Conservation (phyloP, 2,888 invertebrate genomes). For the Pristionchus fissidentatus region DNA sequence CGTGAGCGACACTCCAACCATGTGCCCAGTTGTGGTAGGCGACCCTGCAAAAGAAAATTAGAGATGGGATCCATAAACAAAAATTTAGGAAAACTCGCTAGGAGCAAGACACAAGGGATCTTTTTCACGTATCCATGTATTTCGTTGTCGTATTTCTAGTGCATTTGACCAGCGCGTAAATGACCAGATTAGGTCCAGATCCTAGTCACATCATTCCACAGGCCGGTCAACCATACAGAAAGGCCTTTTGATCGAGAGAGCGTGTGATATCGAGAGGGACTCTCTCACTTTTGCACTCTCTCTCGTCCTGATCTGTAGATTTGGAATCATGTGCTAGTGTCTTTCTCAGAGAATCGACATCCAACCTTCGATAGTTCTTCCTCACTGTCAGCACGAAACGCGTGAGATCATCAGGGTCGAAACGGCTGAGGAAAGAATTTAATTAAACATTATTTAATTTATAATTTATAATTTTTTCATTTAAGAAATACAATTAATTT, state of each 20-base stretch:
- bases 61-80: neutral
- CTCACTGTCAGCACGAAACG: slow-evolving; percentile 86
- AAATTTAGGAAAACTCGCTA: neutral
- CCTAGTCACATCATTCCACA: too few species aligned
- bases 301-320: too few species aligned
- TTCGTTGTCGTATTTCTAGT: too few species aligned
- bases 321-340: too few species aligned
- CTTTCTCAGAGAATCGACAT: neutral
- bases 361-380: slow-evolving; percentile 85
- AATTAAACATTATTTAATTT: neutral
- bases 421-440: slow-evolving; percentile 76
- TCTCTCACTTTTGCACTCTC: too few species aligned
- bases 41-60: slow-evolving; percentile 38
- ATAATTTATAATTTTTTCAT: neutral
- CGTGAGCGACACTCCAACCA: slow-evolving; percentile 89
- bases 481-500: neutral
- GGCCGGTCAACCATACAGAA: too few species aligned
- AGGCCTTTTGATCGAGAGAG: too few species aligned
- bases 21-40: slow-evolving; percentile 91
- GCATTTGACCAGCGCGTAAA: too few species aligned
- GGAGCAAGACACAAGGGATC: neutral
- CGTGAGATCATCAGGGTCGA: slow-evolving; percentile 83
- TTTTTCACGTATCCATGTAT: neutral
- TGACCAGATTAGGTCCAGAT: too few species aligned
- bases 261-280: too few species aligned